Conservation (phyloP, 2,797 vertebrate species). For the Mormyrops boulengeri region DNA sequence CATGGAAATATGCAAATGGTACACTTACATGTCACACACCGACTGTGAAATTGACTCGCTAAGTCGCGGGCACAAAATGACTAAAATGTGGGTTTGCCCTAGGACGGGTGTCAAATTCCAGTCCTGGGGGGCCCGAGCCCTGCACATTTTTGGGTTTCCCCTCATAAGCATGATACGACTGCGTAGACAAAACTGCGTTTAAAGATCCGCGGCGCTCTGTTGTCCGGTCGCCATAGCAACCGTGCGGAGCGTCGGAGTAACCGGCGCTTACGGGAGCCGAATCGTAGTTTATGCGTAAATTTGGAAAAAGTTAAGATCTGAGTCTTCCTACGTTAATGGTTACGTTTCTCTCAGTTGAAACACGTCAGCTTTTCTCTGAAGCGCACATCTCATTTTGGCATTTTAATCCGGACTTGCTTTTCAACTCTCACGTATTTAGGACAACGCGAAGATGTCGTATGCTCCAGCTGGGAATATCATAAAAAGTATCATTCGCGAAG, state of each 20-base stretch:
- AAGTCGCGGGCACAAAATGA: not conserved
- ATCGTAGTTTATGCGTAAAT: not conserved
- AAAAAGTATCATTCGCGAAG: slow-evolving; percentile 65
- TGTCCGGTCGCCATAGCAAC: not conserved
- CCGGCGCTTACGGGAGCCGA: not conserved
- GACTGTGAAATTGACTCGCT: not conserved
- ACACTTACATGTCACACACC: not conserved
- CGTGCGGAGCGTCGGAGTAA: not conserved
- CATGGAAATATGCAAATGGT: not conserved
- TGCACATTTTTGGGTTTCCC: not conserved
- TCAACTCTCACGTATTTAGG: not conserved
- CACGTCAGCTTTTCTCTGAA: not conserved
- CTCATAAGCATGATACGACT: not conserved
- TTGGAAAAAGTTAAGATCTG: not conserved
- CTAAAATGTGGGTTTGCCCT: not conserved
- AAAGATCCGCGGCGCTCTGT: not conserved
- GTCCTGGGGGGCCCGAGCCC: not conserved
- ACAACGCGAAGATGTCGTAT: slow-evolving; percentile 54
- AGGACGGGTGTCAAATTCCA: not conserved
- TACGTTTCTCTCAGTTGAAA: not conserved
- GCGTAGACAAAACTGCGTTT: not conserved
- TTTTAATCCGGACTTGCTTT: not conserved
- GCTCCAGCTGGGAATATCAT: slow-evolving; percentile 59
- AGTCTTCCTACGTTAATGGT: not conserved
- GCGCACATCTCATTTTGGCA: not conserved